Percentiles rank a stretch among this genome's conserved stretches.
Evolutionary conservation across 2,797 vertebrate species (phyloP).

Genomic region (Sphenopsis melanotis): DNA sequence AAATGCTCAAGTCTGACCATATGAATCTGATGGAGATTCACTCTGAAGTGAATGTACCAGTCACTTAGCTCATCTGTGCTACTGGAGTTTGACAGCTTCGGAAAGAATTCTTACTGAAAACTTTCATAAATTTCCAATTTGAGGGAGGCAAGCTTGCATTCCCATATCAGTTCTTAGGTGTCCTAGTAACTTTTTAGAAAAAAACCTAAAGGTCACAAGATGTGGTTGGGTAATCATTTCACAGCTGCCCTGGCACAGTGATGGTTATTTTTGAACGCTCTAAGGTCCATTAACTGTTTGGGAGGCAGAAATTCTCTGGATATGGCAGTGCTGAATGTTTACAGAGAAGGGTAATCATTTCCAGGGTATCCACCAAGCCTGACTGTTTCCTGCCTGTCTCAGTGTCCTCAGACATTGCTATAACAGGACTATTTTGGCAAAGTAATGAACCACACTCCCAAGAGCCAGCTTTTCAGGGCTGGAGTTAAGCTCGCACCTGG

Average conservation of each 20-base stretch:
- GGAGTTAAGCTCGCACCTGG: background rate
- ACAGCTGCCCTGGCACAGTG: background rate
- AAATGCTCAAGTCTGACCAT: background rate
- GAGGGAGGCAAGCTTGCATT: background rate
- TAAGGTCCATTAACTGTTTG: constrained; percentile 25
- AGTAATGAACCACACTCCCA: background rate
- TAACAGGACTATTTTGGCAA: background rate
- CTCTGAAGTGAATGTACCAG: background rate
- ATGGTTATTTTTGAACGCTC: background rate
- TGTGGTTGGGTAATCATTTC: background rate
- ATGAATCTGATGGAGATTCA: background rate
- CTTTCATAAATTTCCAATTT: background rate
- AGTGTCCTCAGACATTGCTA: background rate
- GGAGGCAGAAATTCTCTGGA: background rate
- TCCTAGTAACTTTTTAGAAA: background rate
- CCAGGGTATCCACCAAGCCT: background rate
- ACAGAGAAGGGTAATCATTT: constrained; percentile 14
- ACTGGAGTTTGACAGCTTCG: background rate
- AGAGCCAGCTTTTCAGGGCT: background rate
- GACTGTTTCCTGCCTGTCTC: background rate
- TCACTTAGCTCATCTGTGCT: background rate
- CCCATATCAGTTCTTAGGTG: background rate
- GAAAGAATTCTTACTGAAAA: background rate
- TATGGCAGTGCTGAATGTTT: background rate
- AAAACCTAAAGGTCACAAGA: background rate